These are phyloP conservation scores for Rugalucina vietnamica DNA, from an alignment of 2,888 invertebrate species.

Conservation along the genomic window DNA sequence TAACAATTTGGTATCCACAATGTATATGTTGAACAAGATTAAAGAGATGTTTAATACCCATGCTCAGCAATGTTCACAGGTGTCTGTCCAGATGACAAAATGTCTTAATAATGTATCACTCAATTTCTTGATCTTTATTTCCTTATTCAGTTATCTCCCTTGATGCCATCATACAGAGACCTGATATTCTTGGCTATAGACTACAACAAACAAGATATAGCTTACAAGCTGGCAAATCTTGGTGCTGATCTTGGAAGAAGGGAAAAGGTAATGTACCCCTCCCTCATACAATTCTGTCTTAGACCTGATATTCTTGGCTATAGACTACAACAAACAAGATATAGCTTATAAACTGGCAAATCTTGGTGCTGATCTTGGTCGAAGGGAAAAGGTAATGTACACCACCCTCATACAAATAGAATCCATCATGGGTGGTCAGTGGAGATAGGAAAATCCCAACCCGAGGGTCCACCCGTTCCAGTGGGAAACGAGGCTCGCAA, in stretches of 20 bases:
- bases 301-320: slow-evolving; percentile 77
- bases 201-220: slow-evolving; percentile 74
- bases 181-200: slow-evolving; percentile 78
- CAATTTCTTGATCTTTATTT: neutral
- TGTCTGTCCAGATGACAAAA: too few relatives aligned
- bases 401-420: too few relatives aligned
- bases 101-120: too few relatives aligned
- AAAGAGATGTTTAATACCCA: too few relatives aligned
- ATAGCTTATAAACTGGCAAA: slow-evolving; percentile 72
- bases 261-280: slow-evolving; percentile 72
- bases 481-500: too few relatives aligned
- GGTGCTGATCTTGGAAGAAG: slow-evolving; percentile 70
- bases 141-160: slow-evolving; percentile 65
- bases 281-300: too few relatives aligned
- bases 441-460: too few relatives aligned
- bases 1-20: too few relatives aligned
- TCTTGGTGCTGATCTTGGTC: slow-evolving; percentile 70
- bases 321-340: slow-evolving; percentile 75
- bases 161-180: slow-evolving; percentile 75
- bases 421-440: too few relatives aligned
- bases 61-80: too few relatives aligned
- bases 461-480: too few relatives aligned
- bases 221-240: slow-evolving; percentile 69
- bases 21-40: too few relatives aligned
- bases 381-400: slow-evolving; percentile 71